Percentiles rank a stretch among this genome's conserved stretches.
Evolutionary conservation across 2,797 vertebrate species (phyloP).

Genomic region (Halcyon smyrnensis): DNA sequence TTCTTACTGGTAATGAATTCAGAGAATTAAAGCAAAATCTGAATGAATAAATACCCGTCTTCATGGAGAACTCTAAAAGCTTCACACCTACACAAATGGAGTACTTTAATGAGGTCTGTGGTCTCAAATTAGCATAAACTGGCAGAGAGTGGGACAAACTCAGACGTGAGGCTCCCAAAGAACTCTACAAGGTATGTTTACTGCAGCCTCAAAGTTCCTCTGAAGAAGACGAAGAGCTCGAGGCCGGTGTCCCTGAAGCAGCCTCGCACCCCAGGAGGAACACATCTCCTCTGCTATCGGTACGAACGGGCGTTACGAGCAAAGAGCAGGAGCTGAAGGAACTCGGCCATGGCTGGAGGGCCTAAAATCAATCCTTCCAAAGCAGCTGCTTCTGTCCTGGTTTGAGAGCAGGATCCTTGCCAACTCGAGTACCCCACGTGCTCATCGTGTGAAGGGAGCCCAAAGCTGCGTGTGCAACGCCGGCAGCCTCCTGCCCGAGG

Average conservation of each 20-base stretch:
- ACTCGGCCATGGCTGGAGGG: background rate
- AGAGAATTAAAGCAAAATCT: conserved; percentile 19
- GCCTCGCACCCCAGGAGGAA: background rate
- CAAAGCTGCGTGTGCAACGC: accelerated
- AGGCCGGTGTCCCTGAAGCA: background rate
- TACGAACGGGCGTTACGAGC: background rate
- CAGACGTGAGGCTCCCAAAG: background rate
- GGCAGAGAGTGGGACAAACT: background rate
- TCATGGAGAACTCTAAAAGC: conserved; percentile 9
- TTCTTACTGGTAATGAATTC: background rate
- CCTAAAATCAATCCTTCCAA: background rate
- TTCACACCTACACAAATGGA: conserved; percentile 11
- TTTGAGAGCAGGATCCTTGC: background rate
- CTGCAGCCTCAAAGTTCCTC: background rate
- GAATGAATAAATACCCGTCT: background rate
- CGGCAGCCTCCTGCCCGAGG: background rate
- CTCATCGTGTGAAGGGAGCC: background rate
- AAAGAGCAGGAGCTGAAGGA: background rate
- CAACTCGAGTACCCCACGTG: background rate
- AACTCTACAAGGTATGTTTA: background rate
- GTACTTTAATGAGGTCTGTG: conserved; percentile 14
- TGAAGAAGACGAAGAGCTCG: background rate
- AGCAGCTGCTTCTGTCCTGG: background rate
- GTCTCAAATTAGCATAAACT: background rate
- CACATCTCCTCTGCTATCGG: background rate